These are phyloP conservation scores for Enhydra lutris DNA, from an alignment of 2,113 vertebrate genomes.

Conservation along the genomic window DNA sequence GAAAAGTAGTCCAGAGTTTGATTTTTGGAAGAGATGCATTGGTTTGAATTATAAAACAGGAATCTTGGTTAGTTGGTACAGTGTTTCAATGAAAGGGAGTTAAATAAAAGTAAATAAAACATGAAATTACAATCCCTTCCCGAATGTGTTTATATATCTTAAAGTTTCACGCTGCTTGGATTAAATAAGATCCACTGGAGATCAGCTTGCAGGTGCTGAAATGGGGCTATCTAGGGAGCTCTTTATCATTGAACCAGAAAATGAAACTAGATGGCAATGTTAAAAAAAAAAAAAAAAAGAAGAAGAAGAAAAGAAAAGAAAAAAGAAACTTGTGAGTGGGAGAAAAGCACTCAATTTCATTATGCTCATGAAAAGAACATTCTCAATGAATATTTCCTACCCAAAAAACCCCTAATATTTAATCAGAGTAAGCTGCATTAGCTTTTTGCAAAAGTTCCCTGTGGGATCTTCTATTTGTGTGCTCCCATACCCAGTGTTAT, in stretches of 20 bases:
- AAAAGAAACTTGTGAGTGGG: constrained; percentile 39
- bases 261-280: constrained; percentile 63
- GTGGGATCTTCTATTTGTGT: no score
- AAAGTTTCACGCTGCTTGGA: background rate
- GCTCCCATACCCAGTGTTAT: no score
- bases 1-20: background rate
- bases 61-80: background rate
- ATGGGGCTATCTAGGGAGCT: constrained; percentile 45
- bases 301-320: no score
- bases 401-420: constrained; percentile 68
- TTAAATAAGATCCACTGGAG: background rate
- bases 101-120: background rate
- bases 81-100: background rate
- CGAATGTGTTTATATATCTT: background rate
- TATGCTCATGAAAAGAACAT: constrained; percentile 68
- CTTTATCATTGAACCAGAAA: constrained; percentile 63
- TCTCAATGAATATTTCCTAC: constrained; percentile 48
- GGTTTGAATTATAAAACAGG: background rate
- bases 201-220: background rate
- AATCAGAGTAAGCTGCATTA: constrained; percentile 16
- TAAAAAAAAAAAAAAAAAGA: constrained; percentile 9
- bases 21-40: background rate
- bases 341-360: constrained; percentile 36
- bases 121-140: background rate
- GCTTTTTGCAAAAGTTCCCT: background rate